These are phyloP conservation scores for Netelia virgata DNA, from an alignment of 2,888 invertebrate genomes.

Conservation along the genomic window DNA sequence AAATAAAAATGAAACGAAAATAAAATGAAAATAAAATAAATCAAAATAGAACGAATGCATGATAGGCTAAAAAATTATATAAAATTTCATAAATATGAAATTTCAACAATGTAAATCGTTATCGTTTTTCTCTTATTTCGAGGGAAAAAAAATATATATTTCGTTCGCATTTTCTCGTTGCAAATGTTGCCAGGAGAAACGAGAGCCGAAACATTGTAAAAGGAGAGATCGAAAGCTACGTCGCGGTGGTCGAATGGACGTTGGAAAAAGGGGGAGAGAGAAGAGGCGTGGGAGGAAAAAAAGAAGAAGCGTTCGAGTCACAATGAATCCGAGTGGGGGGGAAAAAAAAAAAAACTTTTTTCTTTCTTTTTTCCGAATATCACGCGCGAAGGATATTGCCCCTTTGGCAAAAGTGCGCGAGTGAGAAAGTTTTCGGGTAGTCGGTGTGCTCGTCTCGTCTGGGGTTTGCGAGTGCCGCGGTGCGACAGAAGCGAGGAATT, in stretches of 20 bases:
- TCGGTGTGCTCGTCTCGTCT: background rate
- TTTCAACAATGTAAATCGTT: background rate
- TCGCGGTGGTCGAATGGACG: background rate
- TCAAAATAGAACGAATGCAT: no score
- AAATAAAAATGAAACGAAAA: no score
- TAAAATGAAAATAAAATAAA: no score
- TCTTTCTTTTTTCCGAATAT: background rate
- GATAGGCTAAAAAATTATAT: no score
- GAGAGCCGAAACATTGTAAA: background rate
- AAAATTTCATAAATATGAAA: background rate
- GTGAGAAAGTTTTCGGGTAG: background rate
- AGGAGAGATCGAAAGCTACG: background rate
- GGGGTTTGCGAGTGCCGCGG: background rate
- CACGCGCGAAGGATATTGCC: background rate
- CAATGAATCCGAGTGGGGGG: background rate
- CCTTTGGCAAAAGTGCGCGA: background rate
- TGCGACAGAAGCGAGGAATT: conserved; percentile 67
- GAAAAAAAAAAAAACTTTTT: conserved; percentile 4
- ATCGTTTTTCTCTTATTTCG: background rate
- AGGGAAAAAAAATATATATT: background rate
- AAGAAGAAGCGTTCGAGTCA: background rate
- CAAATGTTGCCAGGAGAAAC: background rate
- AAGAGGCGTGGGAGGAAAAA: conserved; percentile 7
- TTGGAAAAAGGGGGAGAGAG: background rate
- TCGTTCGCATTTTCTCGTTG: background rate